Evolutionary conservation across 2,888 invertebrate species (phyloP), one percentile per base, ranked within the genome.

Genomic region (Isotomurus palustris): DNA sequence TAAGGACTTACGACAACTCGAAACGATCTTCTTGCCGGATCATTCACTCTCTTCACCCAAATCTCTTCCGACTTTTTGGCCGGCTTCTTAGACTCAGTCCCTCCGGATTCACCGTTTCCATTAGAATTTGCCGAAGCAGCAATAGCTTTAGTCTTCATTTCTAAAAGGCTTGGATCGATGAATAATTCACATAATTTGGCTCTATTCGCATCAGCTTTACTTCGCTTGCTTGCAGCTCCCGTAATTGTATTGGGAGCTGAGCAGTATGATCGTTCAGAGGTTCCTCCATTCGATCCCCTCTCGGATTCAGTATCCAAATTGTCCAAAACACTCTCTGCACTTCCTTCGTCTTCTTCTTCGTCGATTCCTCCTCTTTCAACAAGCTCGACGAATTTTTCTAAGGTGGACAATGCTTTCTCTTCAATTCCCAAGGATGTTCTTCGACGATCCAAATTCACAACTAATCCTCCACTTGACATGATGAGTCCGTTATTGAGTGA

Each of bases 21-120:
- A 49, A 69, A 69, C 6, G 67, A 67, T 36, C 69, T 58, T 38
- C 69, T 50, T 22, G 66, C 64, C 17, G 66, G 61, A 53, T 67
- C 67, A 43, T 62, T 66, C 17, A 62, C 64, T 22, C 69, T 51
- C 29, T 64, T 64, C 24, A 69, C 69, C 69, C 69, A 69, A 38
- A 69, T 69, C 41, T 69, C 69, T 48, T 69, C 69, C 19, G 67
- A 64, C 56, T 69, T 69, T 56, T 65, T 66, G 40, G 58, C n/a
- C n/a, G n/a, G n/a, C n/a, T n/a, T n/a, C 6, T 58, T 62, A 38
- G 58, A 51, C 22, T 47, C 38, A 27, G 54, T 21, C 17, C 38
- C 29, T 21, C 28, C 25, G 10, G 40, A 5, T 5, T 19, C 35
- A 27, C 45, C 53, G 24, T 49, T 36, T 53, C 56, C 59, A 60